These are phyloP conservation scores for Montifringilla adamsi DNA, from an alignment of 2,113 vertebrate species.

Conservation along the genomic window DNA sequence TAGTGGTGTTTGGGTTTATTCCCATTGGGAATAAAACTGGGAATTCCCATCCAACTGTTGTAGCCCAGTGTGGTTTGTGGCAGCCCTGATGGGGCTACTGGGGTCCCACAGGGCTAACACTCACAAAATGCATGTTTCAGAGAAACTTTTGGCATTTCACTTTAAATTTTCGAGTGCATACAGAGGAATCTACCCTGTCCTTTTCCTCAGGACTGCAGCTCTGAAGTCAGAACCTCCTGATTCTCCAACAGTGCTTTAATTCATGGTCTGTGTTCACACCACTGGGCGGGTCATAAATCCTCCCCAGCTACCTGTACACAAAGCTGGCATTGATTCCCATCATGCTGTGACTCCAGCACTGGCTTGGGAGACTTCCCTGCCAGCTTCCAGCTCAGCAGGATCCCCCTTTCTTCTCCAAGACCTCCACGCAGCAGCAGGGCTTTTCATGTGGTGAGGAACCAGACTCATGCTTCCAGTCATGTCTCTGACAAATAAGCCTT, in stretches of 20 bases:
- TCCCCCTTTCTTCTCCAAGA: not conserved
- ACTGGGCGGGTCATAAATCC: conserved; percentile 22
- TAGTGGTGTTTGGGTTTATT: not conserved
- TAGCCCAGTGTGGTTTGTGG: not conserved
- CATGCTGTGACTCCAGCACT: accelerated
- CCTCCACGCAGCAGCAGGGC: not conserved
- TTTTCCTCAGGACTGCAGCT: not conserved
- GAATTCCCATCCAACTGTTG: not conserved
- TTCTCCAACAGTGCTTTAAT: conserved; percentile 38
- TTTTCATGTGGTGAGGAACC: conserved; percentile 23
- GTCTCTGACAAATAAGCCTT: not conserved
- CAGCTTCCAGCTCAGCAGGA: not conserved
- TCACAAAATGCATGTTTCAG: not conserved
- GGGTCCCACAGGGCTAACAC: not conserved
- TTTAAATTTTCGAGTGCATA: not conserved
- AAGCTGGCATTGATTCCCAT: conserved; percentile 37
- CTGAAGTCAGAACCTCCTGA: not conserved
- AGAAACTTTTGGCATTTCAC: not conserved
- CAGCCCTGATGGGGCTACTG: not conserved
- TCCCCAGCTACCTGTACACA: conserved; percentile 31
- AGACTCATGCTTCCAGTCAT: not conserved
- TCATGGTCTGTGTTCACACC: not conserved
- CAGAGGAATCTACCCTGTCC: not conserved
- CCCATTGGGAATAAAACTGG: no score
- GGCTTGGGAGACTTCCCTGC: conserved; percentile 5